These are phyloP conservation scores for Dryocosmus kuriphilus DNA, from an alignment of 2,888 invertebrate genomes.

Conservation along the genomic window DNA sequence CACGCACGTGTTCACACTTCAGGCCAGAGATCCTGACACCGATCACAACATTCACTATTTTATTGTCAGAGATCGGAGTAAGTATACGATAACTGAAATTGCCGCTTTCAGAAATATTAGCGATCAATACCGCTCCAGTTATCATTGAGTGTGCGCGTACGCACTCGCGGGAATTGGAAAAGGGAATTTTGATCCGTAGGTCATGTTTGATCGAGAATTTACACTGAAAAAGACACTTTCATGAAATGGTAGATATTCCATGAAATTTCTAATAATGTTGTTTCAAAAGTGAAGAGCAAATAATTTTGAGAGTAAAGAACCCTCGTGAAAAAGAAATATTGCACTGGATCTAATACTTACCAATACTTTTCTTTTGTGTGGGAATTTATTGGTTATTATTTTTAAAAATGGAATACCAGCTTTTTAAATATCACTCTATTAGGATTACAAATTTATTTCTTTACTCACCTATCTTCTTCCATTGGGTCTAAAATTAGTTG, in stretches of 20 bases:
- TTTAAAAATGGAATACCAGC: background rate
- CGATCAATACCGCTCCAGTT: conserved; percentile 33
- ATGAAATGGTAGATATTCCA: background rate
- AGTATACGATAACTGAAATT: conserved; percentile 58
- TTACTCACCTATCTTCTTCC: background rate
- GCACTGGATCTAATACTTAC: no score
- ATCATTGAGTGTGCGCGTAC: conserved; percentile 16
- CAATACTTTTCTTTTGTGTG: no score
- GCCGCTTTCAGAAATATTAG: conserved; percentile 43
- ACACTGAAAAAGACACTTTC: background rate
- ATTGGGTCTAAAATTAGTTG: background rate
- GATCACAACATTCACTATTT: conserved; percentile 98
- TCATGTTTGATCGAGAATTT: background rate
- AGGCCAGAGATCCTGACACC: conserved; percentile 97
- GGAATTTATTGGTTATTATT: background rate
- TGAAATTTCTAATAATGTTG: background rate
- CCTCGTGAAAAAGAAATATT: no score
- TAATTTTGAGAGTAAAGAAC: background rate
- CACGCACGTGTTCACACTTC: conserved; percentile 97
- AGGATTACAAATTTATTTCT: no score
- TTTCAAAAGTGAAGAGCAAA: background rate
- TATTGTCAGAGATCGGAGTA: conserved; percentile 92
- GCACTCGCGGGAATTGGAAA: conserved; percentile 38
- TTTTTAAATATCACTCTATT: background rate
- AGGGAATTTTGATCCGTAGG: conserved; percentile 23